Evolutionary conservation across 2,797 vertebrate genomes (phyloP).

Genomic region (Cryptoblepharus egeriae): DNA sequence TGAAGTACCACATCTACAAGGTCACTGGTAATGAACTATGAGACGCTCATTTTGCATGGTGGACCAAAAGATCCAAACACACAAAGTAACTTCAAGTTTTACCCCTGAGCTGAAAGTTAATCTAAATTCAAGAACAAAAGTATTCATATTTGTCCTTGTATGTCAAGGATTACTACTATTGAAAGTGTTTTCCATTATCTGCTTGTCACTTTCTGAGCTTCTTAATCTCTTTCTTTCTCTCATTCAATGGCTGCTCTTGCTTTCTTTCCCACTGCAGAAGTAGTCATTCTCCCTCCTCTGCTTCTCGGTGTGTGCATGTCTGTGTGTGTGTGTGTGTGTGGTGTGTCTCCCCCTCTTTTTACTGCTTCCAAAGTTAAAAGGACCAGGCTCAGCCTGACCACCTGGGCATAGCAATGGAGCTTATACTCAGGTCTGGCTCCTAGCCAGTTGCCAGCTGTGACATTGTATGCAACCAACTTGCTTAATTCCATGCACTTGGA

Average conservation of each 20-base stretch:
- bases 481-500: conserved; percentile 86
- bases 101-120: conserved; percentile 71
- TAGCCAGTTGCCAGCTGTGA: conserved; percentile 92
- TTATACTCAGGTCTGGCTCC: conserved; percentile 84
- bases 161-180: conserved; percentile 89
- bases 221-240: conserved; percentile 93
- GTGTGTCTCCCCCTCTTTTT: conserved; percentile 65
- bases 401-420: conserved; percentile 87
- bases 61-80: neutral
- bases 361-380: conserved; percentile 92
- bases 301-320: neutral
- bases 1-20: conserved; percentile 40
- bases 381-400: conserved; percentile 84
- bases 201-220: conserved; percentile 89
- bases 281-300: conserved; percentile 60
- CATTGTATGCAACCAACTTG: conserved; percentile 88
- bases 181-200: conserved; percentile 87
- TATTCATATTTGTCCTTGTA: conserved; percentile 88
- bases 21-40: conserved; percentile 27
- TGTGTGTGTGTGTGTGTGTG: neutral
- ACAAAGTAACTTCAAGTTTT: conserved; percentile 39
- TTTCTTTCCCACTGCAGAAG: conserved; percentile 83
- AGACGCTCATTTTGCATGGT: neutral
- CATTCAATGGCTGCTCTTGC: conserved; percentile 88
- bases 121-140: conserved; percentile 88